Evolutionary conservation across 2,797 vertebrate species (phyloP), one percentile per base, ranked within the genome.

Genomic region (Clangula hyemalis): DNA sequence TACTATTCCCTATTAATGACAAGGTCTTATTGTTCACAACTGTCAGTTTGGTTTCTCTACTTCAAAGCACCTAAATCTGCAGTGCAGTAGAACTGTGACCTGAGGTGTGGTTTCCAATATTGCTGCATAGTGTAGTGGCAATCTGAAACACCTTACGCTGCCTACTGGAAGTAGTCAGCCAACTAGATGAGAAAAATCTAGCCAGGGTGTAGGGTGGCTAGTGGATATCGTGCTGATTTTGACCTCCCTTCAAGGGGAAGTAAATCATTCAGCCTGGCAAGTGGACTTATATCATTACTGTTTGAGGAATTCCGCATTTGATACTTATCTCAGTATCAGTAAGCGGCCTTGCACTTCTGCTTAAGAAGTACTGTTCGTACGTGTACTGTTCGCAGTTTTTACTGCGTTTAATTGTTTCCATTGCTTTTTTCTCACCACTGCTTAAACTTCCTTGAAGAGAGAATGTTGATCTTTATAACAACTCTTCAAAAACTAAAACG

Each of bases 61-160:
- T 93, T 95, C 78, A 74, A 89, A 96, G 90, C 91, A 95, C 89
- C 91, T 94, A 72, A 54, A 88, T 95, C 88, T 96, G 74, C 58
- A 95, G 84, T 76, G 49, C 86, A 93, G 78, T 92, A 93, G 49
- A 95, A 94, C 73, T 81, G 90, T 77, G 73, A 95, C 96, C 97
- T 97, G 96, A 97, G 95, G 92, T 82, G 65, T 91, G 89, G 77
- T 85, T 90, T 91, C 85, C 81, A 84, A 93, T 62, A 58, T 53
- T 66, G 91, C 82, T 91, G 94, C 87, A 85, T 41, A 91, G 91
- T 80, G 82, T 54, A 66, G 75, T 84, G 89, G 85, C 69, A 65
- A 69, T 49, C 69, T 74, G 79, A 77, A 77, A 74, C 22, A 53
- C 61, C 13, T 43, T 49, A 16, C 3, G 11, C 65, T 18, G 56